Conservation (phyloP, 2,888 invertebrate species). For the Panzeria rudis region DNA sequence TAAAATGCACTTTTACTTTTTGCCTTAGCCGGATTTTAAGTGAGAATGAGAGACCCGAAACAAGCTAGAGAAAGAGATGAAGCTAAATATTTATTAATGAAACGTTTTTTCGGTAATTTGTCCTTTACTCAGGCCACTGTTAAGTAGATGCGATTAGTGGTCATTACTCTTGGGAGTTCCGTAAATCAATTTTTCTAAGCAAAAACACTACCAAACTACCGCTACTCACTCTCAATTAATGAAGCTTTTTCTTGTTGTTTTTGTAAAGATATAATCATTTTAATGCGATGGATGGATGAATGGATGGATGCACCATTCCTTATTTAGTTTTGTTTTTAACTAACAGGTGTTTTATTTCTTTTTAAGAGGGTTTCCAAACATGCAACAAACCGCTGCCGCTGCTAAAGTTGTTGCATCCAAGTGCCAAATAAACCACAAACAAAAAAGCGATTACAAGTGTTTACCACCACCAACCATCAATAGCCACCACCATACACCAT, state of each 20-base stretch:
- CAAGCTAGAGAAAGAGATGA: not conserved
- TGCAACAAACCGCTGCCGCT: slow-evolving; percentile 41
- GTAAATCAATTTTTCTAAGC: slow-evolving; percentile 66
- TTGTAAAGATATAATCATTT: slow-evolving; percentile 46
- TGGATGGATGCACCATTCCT: slow-evolving; percentile 56
- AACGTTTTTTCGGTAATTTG: slow-evolving; percentile 50
- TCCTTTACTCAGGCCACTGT: slow-evolving; percentile 46
- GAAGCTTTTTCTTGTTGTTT: slow-evolving; percentile 1
- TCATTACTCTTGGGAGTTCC: slow-evolving; percentile 67
- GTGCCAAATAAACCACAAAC: slow-evolving; percentile 63
- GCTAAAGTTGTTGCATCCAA: slow-evolving; percentile 46
- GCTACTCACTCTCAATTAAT: slow-evolving; percentile 16
- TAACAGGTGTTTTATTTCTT: slow-evolving; percentile 61
- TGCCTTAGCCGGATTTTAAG: slow-evolving; percentile 11
- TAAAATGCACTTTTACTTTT: slow-evolving; percentile 69
- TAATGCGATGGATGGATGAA: slow-evolving; percentile 45
- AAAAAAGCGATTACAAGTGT: slow-evolving; percentile 60
- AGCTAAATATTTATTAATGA: slow-evolving; percentile 39
- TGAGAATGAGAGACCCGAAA: not conserved
- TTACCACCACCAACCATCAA: slow-evolving; percentile 47
- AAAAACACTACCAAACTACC: slow-evolving; percentile 38
- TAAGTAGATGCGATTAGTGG: slow-evolving; percentile 41
- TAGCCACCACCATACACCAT: not conserved
- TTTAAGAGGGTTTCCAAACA: slow-evolving; percentile 49
- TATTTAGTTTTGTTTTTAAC: slow-evolving; percentile 44